Percentiles rank a stretch among this genome's conserved stretches.
Evolutionary conservation across 2,797 vertebrate species (phyloP).

Genomic region (Staurois parvus): DNA sequence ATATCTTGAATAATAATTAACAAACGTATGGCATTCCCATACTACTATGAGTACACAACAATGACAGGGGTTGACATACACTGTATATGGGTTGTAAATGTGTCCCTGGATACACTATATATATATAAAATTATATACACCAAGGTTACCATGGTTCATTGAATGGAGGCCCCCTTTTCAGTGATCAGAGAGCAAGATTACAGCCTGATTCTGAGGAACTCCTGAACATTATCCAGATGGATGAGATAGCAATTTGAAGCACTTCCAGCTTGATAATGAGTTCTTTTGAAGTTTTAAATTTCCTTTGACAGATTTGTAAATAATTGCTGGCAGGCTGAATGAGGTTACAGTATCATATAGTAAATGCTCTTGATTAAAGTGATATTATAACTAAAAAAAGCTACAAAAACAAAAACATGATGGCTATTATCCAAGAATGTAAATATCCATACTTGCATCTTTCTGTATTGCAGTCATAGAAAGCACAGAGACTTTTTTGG

Average conservation of each 20-base stretch:
- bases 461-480: not conserved
- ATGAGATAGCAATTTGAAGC: constrained; percentile 78
- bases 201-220: constrained; percentile 74
- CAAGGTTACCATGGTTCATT: not conserved
- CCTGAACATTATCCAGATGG: constrained; percentile 72
- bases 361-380: constrained; percentile 13
- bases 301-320: constrained; percentile 80
- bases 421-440: not conserved
- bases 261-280: constrained; percentile 74
- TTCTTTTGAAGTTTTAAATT: constrained; percentile 78
- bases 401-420: not conserved
- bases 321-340: constrained; percentile 78
- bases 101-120: too few relatives aligned
- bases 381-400: not conserved
- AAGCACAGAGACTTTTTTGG: too few relatives aligned
- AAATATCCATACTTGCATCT: not conserved
- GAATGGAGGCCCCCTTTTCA: constrained; percentile 57
- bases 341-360: constrained; percentile 53
- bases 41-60: too few relatives aligned
- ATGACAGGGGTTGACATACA: too few relatives aligned
- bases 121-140: not conserved
- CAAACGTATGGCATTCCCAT: too few relatives aligned
- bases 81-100: too few relatives aligned
- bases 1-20: too few relatives aligned
- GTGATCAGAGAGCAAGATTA: constrained; percentile 71